Conservation (phyloP, 2,888 invertebrate species). For the Andricus quercusramuli region DNA sequence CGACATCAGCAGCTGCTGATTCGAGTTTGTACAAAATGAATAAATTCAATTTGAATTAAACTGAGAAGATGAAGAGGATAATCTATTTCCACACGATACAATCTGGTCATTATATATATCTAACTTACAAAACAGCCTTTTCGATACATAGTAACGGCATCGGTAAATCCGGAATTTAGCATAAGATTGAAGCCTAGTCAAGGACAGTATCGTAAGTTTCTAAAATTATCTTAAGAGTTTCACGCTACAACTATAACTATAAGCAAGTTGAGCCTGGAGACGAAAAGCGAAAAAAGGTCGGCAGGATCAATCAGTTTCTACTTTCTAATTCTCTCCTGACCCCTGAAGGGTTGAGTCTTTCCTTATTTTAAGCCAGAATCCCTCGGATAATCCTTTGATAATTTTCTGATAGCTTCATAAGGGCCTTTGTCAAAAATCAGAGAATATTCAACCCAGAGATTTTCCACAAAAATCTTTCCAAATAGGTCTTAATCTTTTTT, state of each 20-base stretch:
- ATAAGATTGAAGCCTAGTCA: background rate
- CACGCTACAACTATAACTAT: background rate
- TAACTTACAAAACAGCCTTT: conserved; percentile 3
- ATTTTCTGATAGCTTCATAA: background rate
- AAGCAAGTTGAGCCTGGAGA: background rate
- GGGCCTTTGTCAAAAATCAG: background rate
- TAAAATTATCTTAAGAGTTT: conserved; percentile 11
- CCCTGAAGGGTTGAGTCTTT: background rate
- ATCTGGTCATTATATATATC: background rate
- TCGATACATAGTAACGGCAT: background rate
- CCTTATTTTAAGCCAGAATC: background rate
- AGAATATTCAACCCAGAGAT: background rate
- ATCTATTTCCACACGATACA: background rate
- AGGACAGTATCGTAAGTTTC: conserved; percentile 5
- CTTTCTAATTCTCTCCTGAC: conserved; percentile 1
- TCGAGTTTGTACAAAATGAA: background rate
- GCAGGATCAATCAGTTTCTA: conserved; percentile 1
- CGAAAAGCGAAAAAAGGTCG: conserved; percentile 11
- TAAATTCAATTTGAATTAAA: background rate
- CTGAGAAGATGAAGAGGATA: background rate
- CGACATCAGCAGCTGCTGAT: background rate
- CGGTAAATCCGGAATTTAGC: background rate
- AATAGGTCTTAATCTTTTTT: too few species aligned
- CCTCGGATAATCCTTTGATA: background rate
- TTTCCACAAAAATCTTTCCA: too few species aligned